Evolutionary conservation across 2,797 vertebrate species (phyloP).

Genomic region (Pseudochirops corinnae): DNA sequence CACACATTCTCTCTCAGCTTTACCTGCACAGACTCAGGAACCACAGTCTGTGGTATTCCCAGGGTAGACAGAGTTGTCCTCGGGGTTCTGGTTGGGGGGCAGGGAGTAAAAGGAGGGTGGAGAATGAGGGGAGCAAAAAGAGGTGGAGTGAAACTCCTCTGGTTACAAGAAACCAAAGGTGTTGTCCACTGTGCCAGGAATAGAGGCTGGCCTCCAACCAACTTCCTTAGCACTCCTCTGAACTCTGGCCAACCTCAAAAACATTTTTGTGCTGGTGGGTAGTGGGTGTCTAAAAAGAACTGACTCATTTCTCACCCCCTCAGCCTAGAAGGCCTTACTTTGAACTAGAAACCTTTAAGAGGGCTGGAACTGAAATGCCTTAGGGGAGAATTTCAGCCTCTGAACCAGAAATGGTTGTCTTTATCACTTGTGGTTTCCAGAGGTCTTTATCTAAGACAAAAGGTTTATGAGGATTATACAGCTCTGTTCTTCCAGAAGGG

Average conservation of each 20-base stretch:
- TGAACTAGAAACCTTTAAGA: slow-evolving; percentile 26
- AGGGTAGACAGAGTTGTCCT: neutral
- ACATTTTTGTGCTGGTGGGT: slow-evolving; percentile 34
- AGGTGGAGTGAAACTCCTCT: neutral
- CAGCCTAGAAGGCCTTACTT: neutral
- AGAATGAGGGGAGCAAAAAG: slow-evolving; percentile 10
- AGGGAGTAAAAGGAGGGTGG: neutral
- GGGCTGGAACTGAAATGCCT: neutral
- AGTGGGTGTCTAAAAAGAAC: slow-evolving; percentile 23
- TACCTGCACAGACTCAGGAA: slow-evolving; percentile 7
- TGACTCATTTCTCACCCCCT: slow-evolving; percentile 29
- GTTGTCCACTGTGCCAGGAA: neutral
- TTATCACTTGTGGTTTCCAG: slow-evolving; percentile 48
- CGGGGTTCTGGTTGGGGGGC: neutral
- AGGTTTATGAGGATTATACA: slow-evolving; percentile 22
- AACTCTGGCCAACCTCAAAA: slow-evolving; percentile 6
- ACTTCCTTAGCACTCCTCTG: slow-evolving; percentile 35
- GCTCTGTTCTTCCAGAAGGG: neutral
- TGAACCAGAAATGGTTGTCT: slow-evolving; percentile 18
- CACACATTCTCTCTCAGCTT: neutral
- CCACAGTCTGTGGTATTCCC: neutral
- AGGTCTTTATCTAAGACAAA: slow-evolving; percentile 44
- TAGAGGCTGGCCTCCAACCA: slow-evolving; percentile 32
- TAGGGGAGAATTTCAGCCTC: slow-evolving; percentile 19
- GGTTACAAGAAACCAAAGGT: neutral